Evolutionary conservation across 2,113 vertebrate genomes (phyloP).

Genomic region (Corythornis cristatus): DNA sequence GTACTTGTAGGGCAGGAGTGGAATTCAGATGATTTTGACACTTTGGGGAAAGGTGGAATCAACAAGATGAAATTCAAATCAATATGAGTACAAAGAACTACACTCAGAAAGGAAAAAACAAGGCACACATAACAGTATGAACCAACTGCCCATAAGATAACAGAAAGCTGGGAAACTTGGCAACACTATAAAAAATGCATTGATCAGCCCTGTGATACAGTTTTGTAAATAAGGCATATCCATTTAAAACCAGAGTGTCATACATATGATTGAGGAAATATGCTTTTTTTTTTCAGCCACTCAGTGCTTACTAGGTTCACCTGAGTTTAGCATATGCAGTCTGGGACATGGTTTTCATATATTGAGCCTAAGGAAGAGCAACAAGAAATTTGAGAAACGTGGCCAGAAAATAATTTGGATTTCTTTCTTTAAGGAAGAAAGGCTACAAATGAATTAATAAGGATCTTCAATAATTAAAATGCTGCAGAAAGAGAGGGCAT

Average conservation of each 20-base stretch:
- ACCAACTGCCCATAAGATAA: background rate
- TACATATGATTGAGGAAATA: background rate
- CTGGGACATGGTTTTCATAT: background rate
- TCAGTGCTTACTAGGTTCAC: background rate
- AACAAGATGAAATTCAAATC: background rate
- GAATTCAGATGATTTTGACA: background rate
- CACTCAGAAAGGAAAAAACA: background rate
- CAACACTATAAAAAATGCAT: background rate
- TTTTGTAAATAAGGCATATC: background rate
- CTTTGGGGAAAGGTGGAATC: background rate
- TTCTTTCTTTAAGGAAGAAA: background rate
- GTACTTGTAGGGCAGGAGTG: background rate
- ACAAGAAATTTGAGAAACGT: background rate
- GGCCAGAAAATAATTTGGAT: background rate
- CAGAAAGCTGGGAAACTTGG: background rate
- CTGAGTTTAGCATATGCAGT: background rate
- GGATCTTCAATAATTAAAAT: background rate
- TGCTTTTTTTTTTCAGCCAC: background rate
- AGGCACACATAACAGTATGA: background rate
- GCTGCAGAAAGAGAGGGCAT: background rate
- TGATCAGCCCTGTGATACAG: background rate
- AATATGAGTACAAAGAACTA: background rate
- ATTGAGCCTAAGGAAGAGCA: background rate
- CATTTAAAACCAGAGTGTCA: background rate
- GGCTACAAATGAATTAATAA: background rate